Conservation (phyloP, 2,888 invertebrate genomes). For the Thumatha senex region DNA sequence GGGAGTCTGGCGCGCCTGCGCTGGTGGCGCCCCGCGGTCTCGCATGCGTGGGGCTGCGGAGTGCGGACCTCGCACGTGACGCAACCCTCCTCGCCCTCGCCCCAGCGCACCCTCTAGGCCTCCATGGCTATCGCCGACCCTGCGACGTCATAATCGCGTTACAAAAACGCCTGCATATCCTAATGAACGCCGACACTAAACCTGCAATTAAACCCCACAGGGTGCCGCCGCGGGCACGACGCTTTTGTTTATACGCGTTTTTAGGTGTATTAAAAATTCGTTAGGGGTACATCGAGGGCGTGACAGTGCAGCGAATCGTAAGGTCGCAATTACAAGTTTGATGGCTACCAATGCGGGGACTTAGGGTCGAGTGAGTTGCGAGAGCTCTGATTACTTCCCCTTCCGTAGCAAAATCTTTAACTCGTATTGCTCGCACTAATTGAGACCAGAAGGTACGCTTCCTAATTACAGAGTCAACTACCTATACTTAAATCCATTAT, state of each 20-base stretch:
- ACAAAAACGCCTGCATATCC: slow-evolving; percentile 79
- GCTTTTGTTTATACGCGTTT: slow-evolving; percentile 67
- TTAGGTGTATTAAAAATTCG: slow-evolving; percentile 70
- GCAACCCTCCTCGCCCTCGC: slow-evolving; percentile 79
- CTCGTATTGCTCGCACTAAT: slow-evolving; percentile 57
- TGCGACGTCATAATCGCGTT: slow-evolving; percentile 80
- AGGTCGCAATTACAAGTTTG: slow-evolving; percentile 72
- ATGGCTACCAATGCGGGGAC: slow-evolving; percentile 52
- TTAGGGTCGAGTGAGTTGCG: slow-evolving; percentile 46
- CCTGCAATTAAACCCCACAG: slow-evolving; percentile 73
- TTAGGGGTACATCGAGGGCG: slow-evolving; percentile 63
- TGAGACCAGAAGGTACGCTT: slow-evolving; percentile 52
- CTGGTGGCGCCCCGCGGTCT: slow-evolving; percentile 78
- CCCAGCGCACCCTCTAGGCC: slow-evolving; percentile 59
- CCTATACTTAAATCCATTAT: slow-evolving; percentile 54
- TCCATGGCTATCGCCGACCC: slow-evolving; percentile 60
- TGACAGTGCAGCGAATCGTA: slow-evolving; percentile 65
- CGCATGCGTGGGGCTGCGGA: slow-evolving; percentile 83
- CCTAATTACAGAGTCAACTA: slow-evolving; percentile 55
- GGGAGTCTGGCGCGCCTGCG: slow-evolving; percentile 71
- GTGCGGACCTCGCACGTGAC: slow-evolving; percentile 82
- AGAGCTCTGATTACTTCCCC: slow-evolving; percentile 60
- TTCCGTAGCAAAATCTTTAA: slow-evolving; percentile 55
- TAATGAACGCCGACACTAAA: slow-evolving; percentile 77
- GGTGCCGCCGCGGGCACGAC: slow-evolving; percentile 51